Conservation (phyloP, 2,797 vertebrate genomes). For the Tauraco hartlaubi region DNA sequence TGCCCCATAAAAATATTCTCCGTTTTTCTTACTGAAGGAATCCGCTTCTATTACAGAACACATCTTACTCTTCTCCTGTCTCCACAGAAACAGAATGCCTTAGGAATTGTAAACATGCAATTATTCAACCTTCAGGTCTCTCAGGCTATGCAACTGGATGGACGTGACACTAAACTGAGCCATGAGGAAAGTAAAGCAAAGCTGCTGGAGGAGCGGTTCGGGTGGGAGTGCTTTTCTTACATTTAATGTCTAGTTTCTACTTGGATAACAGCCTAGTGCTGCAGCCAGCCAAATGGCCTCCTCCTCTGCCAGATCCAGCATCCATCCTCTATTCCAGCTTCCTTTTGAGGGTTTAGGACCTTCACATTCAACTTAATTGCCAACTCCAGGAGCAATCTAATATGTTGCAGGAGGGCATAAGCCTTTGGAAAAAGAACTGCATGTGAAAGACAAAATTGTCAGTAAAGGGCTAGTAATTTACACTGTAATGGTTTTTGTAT, state of each 20-base stretch:
- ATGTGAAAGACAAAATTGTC: not conserved
- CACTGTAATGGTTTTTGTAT: not conserved
- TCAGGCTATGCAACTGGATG: not conserved
- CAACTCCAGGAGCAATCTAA: not conserved
- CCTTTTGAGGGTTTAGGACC: not conserved
- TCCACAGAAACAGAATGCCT: not conserved
- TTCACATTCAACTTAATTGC: not conserved
- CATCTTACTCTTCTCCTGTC: not conserved
- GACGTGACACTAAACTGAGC: not conserved
- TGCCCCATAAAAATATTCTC: not conserved
- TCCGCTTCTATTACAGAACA: not conserved
- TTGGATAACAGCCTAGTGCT: constrained; percentile 8
- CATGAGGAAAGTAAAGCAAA: not conserved
- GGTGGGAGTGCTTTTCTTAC: not conserved
- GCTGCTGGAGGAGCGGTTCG: not conserved
- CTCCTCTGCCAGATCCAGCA: not conserved
- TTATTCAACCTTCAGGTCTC: not conserved
- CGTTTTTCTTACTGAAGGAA: not conserved
- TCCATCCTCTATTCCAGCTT: not conserved
- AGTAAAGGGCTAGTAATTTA: not conserved
- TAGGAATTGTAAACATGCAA: not conserved
- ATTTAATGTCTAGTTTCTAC: not conserved
- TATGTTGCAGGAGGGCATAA: not conserved
- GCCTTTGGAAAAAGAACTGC: not conserved
- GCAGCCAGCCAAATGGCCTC: not conserved